Evolutionary conservation across 2,113 vertebrate species (phyloP), one percentile per base, ranked within the genome.

Genomic region (Lepisosteus oculatus): DNA sequence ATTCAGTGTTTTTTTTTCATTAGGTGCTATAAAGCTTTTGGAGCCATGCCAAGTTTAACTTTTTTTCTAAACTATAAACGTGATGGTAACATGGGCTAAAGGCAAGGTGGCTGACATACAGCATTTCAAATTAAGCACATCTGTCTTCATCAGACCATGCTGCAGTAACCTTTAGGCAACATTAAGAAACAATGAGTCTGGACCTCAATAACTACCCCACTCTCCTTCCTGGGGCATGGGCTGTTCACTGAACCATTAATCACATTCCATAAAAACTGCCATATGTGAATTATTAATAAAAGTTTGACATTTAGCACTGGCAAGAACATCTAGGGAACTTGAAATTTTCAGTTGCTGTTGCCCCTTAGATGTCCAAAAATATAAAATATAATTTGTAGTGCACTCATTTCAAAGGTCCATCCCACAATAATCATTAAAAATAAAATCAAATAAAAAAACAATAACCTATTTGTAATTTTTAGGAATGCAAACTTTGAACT

Each of bases 111-210:
- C 2, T 43, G 55, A 44, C 55, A 55, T 70, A 61, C 43, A 15
- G 41, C 7, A 11, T 59, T 70, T n/a, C n/a, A 44, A 57, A 61
- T 61, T 65, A 65, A 29, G 42, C 62, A 56, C 68, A 61, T 70
- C 68, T 44, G 68, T 70, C 55, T 70, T 42, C 42, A 59, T 70
- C 68, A 70, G 55, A 59, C 42, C 55, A 70, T 57, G 55, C 68
- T 70, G 55, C 29, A 47, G 68, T 70, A 70, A 70, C 68, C 68
- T 70, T 70, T 70, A 70, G 55, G 68, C 68, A 45, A 55, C 47
- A 70, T 61, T 59, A 70, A 70, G 68, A n/a, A 61, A 70, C 13
- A 57, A 61, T 41, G 56, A 59, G 55, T 55, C 47, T 55, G 41
- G 56, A 59, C 41, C 14, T 7, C 11, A n/a, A 57, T 55, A 15